phyloP scores from a whole-genome alignment of 2,888 invertebrate genomes.

The Cheilosia grossa region DNA sequence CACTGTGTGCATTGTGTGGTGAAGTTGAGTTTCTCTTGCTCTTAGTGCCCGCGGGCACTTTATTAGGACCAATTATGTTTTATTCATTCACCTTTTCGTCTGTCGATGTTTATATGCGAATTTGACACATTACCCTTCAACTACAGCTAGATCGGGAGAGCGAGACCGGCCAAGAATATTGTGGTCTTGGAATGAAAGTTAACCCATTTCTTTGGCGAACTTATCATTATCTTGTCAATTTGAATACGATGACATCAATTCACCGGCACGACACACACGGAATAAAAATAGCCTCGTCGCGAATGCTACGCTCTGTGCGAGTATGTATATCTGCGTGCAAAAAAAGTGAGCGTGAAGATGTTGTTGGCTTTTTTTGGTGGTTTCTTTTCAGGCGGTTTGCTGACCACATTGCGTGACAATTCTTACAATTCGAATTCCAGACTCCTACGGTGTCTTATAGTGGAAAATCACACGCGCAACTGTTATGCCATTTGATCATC shows the following conservation, averaged over 20 bases:
- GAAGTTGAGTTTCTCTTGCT: slow-evolving; percentile 40
- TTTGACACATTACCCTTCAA: slow-evolving; percentile 62
- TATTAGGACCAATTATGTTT: slow-evolving; percentile 72
- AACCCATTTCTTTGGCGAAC: slow-evolving; percentile 62
- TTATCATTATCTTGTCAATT: slow-evolving; percentile 74
- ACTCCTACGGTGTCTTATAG: too few species aligned
- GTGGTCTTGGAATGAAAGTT: slow-evolving; percentile 71
- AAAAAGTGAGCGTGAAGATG: slow-evolving; percentile 27
- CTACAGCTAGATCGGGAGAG: slow-evolving; percentile 9
- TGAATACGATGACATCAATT: slow-evolving; percentile 62
- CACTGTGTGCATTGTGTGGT: slow-evolving; percentile 37
- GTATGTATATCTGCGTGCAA: background rate
- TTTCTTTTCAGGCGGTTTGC: background rate
- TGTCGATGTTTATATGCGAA: slow-evolving; percentile 20
- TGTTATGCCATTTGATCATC: slow-evolving; percentile 18
- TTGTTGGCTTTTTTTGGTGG: background rate
- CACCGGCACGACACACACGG: slow-evolving; percentile 60
- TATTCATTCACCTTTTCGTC: slow-evolving; percentile 64
- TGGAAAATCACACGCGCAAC: slow-evolving; percentile 5
- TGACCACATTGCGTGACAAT: slow-evolving; percentile 68
- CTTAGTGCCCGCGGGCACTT: slow-evolving; percentile 63
- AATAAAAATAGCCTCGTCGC: slow-evolving; percentile 32
- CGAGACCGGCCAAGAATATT: slow-evolving; percentile 8
- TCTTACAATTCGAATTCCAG: slow-evolving; percentile 30
- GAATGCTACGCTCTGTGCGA: slow-evolving; percentile 17